Conservation (phyloP, 1,140 invertebrate genomes). For the Drosophila simulans region DNA sequence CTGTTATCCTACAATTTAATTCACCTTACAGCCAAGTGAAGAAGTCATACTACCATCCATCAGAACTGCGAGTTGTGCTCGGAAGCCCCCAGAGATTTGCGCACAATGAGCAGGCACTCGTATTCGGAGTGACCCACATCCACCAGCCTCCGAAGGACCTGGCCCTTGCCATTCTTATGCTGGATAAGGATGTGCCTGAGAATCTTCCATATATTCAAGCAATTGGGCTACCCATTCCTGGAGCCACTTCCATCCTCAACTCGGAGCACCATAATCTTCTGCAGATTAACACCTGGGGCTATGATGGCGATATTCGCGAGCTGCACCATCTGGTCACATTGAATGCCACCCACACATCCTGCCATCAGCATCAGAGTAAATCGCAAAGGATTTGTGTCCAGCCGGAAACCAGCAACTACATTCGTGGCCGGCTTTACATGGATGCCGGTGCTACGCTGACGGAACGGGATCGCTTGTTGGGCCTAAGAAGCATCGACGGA, state of each 20-base stretch:
- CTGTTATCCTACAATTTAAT: not conserved
- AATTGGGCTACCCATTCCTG: constrained; percentile 28
- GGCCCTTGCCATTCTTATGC: constrained; percentile 71
- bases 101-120: constrained; percentile 38
- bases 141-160: constrained; percentile 55
- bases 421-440: constrained; percentile 16
- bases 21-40: constrained; percentile 21
- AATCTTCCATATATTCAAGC: constrained; percentile 53
- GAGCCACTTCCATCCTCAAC: not conserved
- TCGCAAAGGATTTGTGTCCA: constrained; percentile 26
- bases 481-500: constrained; percentile 17
- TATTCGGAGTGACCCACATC: constrained; percentile 66
- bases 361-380: constrained; percentile 4
- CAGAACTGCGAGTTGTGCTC: constrained; percentile 69
- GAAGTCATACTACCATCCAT: constrained; percentile 62
- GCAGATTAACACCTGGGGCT: constrained; percentile 57
- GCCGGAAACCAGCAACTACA: not conserved
- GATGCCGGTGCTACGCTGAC: constrained; percentile 65
- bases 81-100: constrained; percentile 67
- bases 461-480: constrained; percentile 42
- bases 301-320: constrained; percentile 24
- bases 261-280: not conserved
- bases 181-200: constrained; percentile 64
- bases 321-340: constrained; percentile 54
- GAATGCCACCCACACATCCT: constrained; percentile 24